Evolutionary conservation across 2,113 vertebrate genomes (phyloP).

Genomic region (Ptychochromis oligacanthus): DNA sequence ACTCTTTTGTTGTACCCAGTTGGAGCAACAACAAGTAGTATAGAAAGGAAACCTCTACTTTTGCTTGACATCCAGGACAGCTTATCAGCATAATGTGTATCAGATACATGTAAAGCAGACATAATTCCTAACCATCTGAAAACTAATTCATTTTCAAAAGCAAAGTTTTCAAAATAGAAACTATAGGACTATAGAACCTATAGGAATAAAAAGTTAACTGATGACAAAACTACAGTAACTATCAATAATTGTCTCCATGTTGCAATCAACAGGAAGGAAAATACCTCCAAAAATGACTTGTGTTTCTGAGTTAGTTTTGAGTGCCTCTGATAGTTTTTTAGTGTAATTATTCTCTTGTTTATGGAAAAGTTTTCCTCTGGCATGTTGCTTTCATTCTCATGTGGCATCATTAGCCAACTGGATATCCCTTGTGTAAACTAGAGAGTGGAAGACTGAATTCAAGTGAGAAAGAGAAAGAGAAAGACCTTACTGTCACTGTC

Average conservation of each 20-base stretch:
- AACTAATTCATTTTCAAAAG: background rate
- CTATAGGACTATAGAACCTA: background rate
- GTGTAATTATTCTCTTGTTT: constrained; percentile 45
- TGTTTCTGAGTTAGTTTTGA: constrained; percentile 1
- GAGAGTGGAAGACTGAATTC: constrained; percentile 31
- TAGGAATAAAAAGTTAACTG: background rate
- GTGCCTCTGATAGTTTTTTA: constrained; percentile 47
- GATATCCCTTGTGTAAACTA: constrained; percentile 57
- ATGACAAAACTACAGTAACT: background rate
- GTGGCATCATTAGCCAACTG: constrained; percentile 72
- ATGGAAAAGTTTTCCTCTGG: constrained; percentile 56
- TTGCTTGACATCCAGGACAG: too few relatives aligned
- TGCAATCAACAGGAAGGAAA: background rate
- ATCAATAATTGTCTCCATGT: background rate
- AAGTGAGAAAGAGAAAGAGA: constrained; percentile 20
- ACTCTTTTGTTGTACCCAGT: too few relatives aligned
- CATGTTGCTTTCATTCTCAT: constrained; percentile 66
- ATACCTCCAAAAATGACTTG: background rate
- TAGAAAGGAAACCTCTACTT: too few relatives aligned
- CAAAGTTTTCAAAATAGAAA: background rate
- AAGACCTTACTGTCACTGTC: constrained; percentile 52
- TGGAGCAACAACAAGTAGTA: too few relatives aligned
- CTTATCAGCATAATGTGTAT: background rate
- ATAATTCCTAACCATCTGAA: background rate
- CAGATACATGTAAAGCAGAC: background rate